Evolutionary conservation across 2,113 vertebrate genomes (phyloP).

Genomic region (Daboia siamensis): DNA sequence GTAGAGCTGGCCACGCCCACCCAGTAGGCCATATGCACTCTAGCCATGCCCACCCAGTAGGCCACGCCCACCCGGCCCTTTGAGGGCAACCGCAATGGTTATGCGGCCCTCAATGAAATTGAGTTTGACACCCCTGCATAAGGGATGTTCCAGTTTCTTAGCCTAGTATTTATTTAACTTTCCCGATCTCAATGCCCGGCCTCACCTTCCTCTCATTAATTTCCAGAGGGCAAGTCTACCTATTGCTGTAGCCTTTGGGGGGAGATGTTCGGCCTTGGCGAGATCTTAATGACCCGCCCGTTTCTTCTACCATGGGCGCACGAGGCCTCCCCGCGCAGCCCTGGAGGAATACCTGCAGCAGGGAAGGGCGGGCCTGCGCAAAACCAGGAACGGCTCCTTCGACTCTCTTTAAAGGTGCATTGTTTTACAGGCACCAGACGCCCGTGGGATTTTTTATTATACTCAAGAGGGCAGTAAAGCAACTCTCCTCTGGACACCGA

Average conservation of each 20-base stretch:
- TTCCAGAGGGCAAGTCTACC: background rate
- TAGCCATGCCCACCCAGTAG: too few species aligned
- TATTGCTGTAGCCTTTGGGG: background rate
- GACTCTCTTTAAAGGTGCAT: conserved; percentile 32
- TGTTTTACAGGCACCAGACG: background rate
- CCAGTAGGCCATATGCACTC: too few species aligned
- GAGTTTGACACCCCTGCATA: too few species aligned
- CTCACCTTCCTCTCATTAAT: background rate
- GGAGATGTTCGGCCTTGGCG: background rate
- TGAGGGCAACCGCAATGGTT: too few species aligned
- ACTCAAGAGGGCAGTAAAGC: background rate
- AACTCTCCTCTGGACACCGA: background rate
- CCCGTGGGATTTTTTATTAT: background rate
- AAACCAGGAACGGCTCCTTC: background rate
- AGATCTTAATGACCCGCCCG: background rate
- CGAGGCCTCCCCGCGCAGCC: background rate
- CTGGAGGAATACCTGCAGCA: background rate
- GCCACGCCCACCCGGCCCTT: too few species aligned
- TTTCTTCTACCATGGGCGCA: background rate
- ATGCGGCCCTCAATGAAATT: too few species aligned
- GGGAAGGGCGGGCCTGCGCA: background rate
- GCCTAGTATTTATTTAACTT: background rate
- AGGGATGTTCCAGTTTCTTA: background rate
- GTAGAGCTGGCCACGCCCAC: too few species aligned
- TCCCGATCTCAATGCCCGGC: background rate